Base-by-base conservation (phyloP, 2,888 invertebrate species). In the Torymus aiolomorphi region DNA sequence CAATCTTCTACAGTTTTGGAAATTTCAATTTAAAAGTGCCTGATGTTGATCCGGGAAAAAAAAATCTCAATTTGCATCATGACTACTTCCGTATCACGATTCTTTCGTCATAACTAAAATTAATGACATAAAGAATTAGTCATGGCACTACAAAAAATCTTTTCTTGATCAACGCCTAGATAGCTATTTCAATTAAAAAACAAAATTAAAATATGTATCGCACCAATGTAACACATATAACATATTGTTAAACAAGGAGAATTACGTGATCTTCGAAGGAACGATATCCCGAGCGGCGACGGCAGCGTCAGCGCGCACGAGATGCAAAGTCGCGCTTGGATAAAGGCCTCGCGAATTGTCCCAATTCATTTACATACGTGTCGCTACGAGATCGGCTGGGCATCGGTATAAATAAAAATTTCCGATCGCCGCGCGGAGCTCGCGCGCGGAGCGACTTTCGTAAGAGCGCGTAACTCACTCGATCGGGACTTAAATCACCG, bases 381-480 rank as follows among this genome's bases (percentile, higher is more conserved):
- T 73, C 69, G 72, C 20, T 49, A 24, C 42, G 18, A 63, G 56
- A 57, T 70, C 54, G 31, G 20, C 11, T n/a, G 74, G 14, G 31
- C 18, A 61, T 56, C 16, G 67, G 51, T 49, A 72, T 76, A 73
- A 69, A 69, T 73, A 73, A 77, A 80, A 80, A 80, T 74, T 76
- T 66, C 18, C 51, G 70, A 70, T 76, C 67, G 57, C 5, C 61
- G 57, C 71, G 51, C 24, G 18, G 13, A 2, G 24, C 14, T 3
- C 31, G 31, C 31, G 31, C 24, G 16, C 49, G 51, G 57, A 51
- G 59, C 49, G 62, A 73, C 67, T 76, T 76, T 80, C 77, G 69
- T 56, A 59, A 73, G 75, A 71, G 70, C 74, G 74, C 80, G 81
- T 81, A 81, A 78, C 81, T 81, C 81, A 78, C 78, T 81, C 67